Conservation (phyloP, 2,113 vertebrate species). For the Paramormyrops kingsleyae region DNA sequence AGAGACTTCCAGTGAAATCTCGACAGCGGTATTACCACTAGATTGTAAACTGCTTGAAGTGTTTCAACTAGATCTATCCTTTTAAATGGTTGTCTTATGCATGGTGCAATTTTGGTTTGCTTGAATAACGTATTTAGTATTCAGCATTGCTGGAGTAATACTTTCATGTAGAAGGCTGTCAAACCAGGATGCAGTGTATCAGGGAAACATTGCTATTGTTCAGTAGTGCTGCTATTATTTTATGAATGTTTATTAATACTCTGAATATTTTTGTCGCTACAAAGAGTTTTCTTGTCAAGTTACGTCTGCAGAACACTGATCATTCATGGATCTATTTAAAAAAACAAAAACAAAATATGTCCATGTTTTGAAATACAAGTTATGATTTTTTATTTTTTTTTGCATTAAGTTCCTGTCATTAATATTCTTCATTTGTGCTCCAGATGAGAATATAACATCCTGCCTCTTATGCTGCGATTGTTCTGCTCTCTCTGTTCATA, state of each 20-base stretch:
- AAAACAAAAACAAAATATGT: not conserved
- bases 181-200: not conserved
- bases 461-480: not conserved
- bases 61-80: not conserved
- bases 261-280: not conserved
- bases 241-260: not conserved
- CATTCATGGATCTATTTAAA: not conserved
- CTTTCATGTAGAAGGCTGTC: not conserved
- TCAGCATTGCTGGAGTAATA: not conserved
- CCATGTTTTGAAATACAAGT: not conserved
- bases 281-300: not conserved
- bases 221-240: not conserved
- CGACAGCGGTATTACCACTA: not conserved
- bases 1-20: not conserved
- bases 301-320: not conserved
- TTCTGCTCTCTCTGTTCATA: slow-evolving; percentile 27
- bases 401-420: not conserved
- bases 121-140: not conserved
- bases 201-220: not conserved
- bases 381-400: not conserved
- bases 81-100: not conserved
- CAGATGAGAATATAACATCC: not conserved
- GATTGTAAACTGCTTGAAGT: not conserved
- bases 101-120: not conserved
- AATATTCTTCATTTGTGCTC: not conserved